Evolutionary conservation across 2,113 vertebrate species (phyloP).

Genomic region (Pardalotus punctatus): DNA sequence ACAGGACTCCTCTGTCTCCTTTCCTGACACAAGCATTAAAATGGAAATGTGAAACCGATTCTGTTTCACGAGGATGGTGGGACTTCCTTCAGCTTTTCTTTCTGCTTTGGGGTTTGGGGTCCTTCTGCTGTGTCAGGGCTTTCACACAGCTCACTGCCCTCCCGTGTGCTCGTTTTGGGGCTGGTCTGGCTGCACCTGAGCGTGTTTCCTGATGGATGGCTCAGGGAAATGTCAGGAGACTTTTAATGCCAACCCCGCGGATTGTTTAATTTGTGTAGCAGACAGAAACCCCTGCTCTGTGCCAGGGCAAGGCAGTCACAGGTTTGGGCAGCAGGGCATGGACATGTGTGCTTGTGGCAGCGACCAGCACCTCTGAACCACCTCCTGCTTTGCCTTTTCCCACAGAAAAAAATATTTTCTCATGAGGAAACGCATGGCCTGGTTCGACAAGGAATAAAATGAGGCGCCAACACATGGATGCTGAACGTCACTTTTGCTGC

Average conservation of each 20-base stretch:
- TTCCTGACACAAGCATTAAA: too few species aligned
- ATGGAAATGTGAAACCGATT: too few species aligned
- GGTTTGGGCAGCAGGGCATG: background rate
- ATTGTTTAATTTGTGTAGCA: background rate
- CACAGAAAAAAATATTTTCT: background rate
- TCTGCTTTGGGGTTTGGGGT: too few species aligned
- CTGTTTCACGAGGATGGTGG: too few species aligned
- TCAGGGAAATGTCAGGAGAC: background rate
- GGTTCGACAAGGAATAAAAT: background rate
- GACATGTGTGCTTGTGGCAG: background rate
- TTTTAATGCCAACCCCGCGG: background rate
- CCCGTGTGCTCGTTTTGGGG: too few species aligned
- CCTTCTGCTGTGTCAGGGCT: too few species aligned
- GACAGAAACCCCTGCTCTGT: background rate
- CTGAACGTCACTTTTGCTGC: background rate
- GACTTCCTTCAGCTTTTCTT: too few species aligned
- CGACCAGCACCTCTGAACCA: background rate
- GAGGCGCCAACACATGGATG: background rate
- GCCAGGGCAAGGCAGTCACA: background rate
- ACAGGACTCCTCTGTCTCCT: too few species aligned
- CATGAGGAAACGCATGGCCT: background rate
- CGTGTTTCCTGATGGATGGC: background rate
- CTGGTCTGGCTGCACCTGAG: background rate
- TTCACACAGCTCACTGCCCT: too few species aligned
- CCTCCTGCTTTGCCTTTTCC: background rate